phyloP scores from a whole-genome alignment of 2,888 invertebrate genomes.

The Polia nebulosa region DNA sequence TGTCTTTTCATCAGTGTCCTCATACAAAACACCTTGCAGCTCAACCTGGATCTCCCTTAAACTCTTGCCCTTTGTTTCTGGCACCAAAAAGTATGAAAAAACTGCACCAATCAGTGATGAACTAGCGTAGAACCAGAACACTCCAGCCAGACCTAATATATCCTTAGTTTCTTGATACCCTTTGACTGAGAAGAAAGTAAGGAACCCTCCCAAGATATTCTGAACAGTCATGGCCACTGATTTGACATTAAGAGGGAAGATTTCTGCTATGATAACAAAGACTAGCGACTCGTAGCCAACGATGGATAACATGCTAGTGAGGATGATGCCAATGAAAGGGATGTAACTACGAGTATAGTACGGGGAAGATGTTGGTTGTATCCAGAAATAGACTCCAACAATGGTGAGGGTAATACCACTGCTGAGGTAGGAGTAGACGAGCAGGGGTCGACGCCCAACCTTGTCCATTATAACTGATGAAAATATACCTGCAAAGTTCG shows the following conservation, averaged over 20 bases:
- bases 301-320: conserved; percentile 73
- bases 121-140: conserved; percentile 85
- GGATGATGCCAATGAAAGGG: conserved; percentile 83
- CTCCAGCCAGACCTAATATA: conserved; percentile 83
- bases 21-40: conserved; percentile 79
- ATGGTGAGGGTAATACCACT: conserved; percentile 70
- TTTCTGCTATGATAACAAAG: conserved; percentile 88
- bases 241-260: conserved; percentile 91
- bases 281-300: conserved; percentile 86
- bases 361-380: conserved; percentile 65
- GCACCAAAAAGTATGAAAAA: conserved; percentile 84
- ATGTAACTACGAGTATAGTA: conserved; percentile 79
- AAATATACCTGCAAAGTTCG: conserved; percentile 77
- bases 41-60: conserved; percentile 89
- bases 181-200: conserved; percentile 89
- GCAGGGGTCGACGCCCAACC: conserved; percentile 86
- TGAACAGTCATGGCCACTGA: conserved; percentile 86
- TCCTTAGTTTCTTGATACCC: conserved; percentile 87
- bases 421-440: conserved; percentile 83
- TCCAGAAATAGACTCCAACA: conserved; percentile 82
- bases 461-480: conserved; percentile 79
- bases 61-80: conserved; percentile 91
- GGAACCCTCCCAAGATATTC: conserved; percentile 75
- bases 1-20: conserved; percentile 63
- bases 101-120: conserved; percentile 84